These are phyloP conservation scores for Aphidius colemani DNA, from an alignment of 2,888 invertebrate genomes.

Conservation along the genomic window DNA sequence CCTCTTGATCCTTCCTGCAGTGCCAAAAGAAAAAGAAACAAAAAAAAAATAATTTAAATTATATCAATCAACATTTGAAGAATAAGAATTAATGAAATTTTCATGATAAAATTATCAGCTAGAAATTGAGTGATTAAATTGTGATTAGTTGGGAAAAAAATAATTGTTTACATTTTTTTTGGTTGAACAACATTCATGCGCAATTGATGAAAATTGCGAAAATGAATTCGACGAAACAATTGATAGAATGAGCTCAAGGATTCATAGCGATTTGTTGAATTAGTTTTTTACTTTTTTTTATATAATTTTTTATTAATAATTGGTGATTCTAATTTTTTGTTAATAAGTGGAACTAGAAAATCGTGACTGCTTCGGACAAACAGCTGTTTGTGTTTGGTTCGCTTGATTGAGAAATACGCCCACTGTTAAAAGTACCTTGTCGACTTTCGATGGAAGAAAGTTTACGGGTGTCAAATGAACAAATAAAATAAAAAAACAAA, in stretches of 20 bases:
- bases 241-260: background rate
- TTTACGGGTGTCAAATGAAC: constrained; percentile 18
- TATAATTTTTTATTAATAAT: constrained; percentile 8
- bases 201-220: too few species aligned
- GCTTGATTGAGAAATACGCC: constrained; percentile 34
- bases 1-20: too few species aligned
- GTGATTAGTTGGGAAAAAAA: too few species aligned
- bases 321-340: background rate
- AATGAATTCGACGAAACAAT: constrained; percentile 22
- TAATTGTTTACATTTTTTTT: too few species aligned
- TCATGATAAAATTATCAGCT: too few species aligned
- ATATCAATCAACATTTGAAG: too few species aligned
- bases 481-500: constrained; percentile 4
- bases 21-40: too few species aligned
- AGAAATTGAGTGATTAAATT: too few species aligned
- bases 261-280: background rate
- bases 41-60: too few species aligned
- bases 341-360: constrained; percentile 18
- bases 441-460: constrained; percentile 34
- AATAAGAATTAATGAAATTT: too few species aligned
- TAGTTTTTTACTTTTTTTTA: constrained; percentile 5
- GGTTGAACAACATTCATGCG: too few species aligned
- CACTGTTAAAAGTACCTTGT: constrained; percentile 25
- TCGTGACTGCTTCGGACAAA: constrained; percentile 31
- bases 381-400: constrained; percentile 33